Evolutionary conservation across 1,140 invertebrate genomes (phyloP).

Genomic region (Akabosia matsudoensis): DNA sequence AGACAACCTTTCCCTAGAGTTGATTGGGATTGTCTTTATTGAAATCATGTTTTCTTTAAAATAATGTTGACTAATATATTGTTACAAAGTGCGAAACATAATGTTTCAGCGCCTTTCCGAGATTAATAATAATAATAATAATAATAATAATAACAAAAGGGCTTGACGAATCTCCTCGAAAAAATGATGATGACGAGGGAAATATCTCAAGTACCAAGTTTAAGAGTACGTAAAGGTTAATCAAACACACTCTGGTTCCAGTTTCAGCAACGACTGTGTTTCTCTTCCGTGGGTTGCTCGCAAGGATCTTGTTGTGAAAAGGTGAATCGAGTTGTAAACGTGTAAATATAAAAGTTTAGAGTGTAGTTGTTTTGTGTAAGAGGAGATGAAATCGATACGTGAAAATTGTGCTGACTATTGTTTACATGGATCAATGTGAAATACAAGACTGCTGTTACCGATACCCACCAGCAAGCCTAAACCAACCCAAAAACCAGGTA

Average conservation of each 20-base stretch:
- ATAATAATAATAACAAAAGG: no score
- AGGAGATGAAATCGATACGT: slow-evolving; percentile 8
- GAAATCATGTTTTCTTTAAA: neutral
- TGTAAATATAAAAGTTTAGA: neutral
- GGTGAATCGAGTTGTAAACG: neutral
- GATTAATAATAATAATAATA: no score
- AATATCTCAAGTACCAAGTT: no score
- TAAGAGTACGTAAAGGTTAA: no score
- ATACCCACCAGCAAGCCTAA: neutral
- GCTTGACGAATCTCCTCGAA: no score
- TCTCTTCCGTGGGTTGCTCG: no score
- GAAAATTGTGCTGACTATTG: neutral
- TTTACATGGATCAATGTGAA: slow-evolving; percentile 20
- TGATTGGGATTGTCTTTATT: neutral
- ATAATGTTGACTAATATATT: neutral
- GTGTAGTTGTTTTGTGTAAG: neutral
- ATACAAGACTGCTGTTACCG: slow-evolving; percentile 11
- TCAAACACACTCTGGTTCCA: no score
- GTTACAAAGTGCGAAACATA: no score
- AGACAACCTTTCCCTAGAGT: no score
- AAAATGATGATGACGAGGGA: no score
- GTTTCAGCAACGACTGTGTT: no score
- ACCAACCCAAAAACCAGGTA: slow-evolving; percentile 14
- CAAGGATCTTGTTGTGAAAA: neutral
- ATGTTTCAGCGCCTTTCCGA: no score